Percentiles rank a stretch among this genome's conserved stretches.
These are phyloP conservation scores for Panthera tigris DNA, from an alignment of 2,113 vertebrate genomes.

Conservation along the genomic window DNA sequence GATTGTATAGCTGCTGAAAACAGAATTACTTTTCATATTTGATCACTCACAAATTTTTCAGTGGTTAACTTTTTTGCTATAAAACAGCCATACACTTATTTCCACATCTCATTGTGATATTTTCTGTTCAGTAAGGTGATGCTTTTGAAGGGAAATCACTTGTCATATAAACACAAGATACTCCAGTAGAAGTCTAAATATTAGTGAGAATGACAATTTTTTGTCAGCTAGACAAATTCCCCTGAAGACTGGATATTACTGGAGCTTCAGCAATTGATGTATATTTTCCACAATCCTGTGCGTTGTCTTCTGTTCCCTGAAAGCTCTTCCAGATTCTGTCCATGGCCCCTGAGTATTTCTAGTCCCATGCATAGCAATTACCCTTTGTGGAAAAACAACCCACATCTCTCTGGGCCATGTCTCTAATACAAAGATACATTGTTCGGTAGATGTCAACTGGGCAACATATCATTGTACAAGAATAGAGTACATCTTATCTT, in stretches of 20 bases:
- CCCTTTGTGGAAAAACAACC: background rate
- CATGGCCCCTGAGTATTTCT: background rate
- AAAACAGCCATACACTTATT: background rate
- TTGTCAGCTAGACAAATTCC: background rate
- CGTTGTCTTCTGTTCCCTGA: background rate
- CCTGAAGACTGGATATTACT: too few species aligned
- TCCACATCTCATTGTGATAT: background rate
- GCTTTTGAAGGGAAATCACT: background rate
- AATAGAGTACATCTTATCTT: background rate
- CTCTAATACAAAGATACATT: background rate
- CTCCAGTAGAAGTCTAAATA: background rate
- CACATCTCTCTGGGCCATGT: background rate
- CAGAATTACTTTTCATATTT: constrained; percentile 6
- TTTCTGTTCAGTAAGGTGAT: background rate
- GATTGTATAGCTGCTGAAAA: background rate
- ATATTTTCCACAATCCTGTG: background rate
- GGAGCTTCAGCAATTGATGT: background rate
- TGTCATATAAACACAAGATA: background rate
- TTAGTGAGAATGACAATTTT: background rate
- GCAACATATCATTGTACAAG: too few species aligned
- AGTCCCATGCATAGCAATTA: background rate
- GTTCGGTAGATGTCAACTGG: background rate
- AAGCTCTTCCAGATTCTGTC: background rate
- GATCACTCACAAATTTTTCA: background rate
- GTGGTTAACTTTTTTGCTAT: background rate